Conservation (phyloP, 2,797 vertebrate genomes). For the Calcarius lapponicus region DNA sequence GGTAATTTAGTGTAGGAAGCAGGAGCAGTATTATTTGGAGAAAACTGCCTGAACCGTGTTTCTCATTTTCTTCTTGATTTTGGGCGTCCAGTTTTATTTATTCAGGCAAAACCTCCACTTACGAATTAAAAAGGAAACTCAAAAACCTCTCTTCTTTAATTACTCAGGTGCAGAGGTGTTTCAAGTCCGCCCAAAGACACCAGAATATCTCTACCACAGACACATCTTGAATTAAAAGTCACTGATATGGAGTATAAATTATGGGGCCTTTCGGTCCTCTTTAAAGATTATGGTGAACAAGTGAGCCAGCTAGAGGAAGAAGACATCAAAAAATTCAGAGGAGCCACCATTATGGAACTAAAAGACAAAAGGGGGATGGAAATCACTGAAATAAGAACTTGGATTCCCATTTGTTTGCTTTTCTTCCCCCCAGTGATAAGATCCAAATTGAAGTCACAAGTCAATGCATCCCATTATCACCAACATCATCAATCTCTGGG, state of each 20-base stretch:
- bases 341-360: conserved; percentile 23
- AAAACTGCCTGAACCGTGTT: not conserved
- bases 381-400: conserved; percentile 8
- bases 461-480: conserved; percentile 71
- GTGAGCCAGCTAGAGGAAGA: not conserved
- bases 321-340: not conserved
- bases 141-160: not conserved
- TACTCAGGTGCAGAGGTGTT: not conserved
- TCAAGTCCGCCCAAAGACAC: not conserved
- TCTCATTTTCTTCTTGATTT: not conserved
- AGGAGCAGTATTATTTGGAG: not conserved
- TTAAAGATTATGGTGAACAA: not conserved
- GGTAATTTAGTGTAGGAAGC: not conserved
- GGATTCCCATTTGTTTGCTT: conserved; percentile 53
- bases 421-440: conserved; percentile 29
- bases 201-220: not conserved
- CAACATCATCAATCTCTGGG: conserved; percentile 64
- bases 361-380: not conserved
- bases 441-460: conserved; percentile 71
- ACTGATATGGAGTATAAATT: not conserved
- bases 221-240: not conserved
- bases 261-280: not conserved
- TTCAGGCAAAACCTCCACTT: not conserved
- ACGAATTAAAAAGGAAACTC: not conserved
- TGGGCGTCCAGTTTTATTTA: not conserved